phyloP scores from a whole-genome alignment of 2,797 vertebrate genomes.

The Karalla daura region DNA sequence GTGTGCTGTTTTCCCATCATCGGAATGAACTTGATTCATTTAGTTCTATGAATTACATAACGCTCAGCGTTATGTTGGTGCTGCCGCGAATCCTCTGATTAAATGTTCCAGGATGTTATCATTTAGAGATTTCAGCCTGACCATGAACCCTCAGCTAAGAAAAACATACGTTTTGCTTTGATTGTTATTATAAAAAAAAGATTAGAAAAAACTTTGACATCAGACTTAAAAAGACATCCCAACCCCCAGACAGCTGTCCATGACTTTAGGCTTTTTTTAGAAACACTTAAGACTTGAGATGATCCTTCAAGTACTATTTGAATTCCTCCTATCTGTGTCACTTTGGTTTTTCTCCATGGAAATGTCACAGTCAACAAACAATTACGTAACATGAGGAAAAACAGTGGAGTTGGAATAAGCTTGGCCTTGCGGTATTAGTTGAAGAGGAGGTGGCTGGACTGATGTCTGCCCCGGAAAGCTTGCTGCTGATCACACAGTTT shows the following conservation, averaged over 20 bases:
- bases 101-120: conserved; percentile 38
- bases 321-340: conserved; percentile 48
- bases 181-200: conserved; percentile 2
- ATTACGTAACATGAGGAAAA: conserved; percentile 40
- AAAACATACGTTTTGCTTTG: too few species aligned
- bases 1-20: conserved; percentile 34
- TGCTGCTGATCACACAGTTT: too few species aligned
- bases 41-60: too few species aligned
- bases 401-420: conserved; percentile 26
- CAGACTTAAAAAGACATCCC: conserved; percentile 4
- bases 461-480: neutral
- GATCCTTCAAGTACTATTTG: conserved; percentile 23
- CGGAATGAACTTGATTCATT: too few species aligned
- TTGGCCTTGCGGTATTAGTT: conserved; percentile 36
- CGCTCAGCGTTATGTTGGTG: too few species aligned
- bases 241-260: conserved; percentile 30
- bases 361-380: conserved; percentile 50
- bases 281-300: conserved; percentile 45
- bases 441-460: conserved; percentile 3
- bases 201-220: neutral
- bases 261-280: conserved; percentile 40
- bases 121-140: neutral
- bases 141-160: too few species aligned
- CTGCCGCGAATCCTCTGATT: conserved; percentile 19
- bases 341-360: conserved; percentile 47